A percentile compares a stretch with the other conserved stretches of the same genome.
These are phyloP conservation scores for Amphiprion ocellaris DNA, from an alignment of 2,113 vertebrate species.

Conservation along the genomic window DNA sequence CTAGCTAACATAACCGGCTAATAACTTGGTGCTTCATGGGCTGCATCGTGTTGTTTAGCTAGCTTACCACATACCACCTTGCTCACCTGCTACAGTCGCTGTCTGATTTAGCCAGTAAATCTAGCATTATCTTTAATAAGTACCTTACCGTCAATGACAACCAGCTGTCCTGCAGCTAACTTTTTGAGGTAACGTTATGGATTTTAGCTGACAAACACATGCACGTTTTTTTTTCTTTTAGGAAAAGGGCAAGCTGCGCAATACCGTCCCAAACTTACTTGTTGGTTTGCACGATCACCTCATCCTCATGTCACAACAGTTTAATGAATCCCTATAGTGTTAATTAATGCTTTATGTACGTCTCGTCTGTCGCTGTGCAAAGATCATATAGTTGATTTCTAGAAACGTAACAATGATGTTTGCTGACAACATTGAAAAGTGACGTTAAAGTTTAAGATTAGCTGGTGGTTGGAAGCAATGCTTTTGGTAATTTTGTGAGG, in stretches of 20 bases:
- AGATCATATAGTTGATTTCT: fast-evolving
- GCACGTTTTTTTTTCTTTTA: neutral
- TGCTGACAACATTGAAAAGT: neutral
- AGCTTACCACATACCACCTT: slow-evolving; percentile 18
- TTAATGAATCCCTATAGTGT: neutral
- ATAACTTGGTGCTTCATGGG: slow-evolving; percentile 40
- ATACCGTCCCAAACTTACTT: slow-evolving; percentile 10
- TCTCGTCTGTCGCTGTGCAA: neutral
- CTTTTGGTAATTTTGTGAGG: neutral
- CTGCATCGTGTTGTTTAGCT: slow-evolving; percentile 68
- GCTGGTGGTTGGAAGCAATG: neutral
- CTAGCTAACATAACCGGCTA: slow-evolving; percentile 50
- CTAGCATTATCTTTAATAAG: neutral
- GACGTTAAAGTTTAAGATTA: neutral
- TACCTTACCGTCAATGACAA: neutral
- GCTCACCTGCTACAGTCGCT: neutral
- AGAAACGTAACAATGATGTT: neutral
- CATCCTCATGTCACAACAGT: neutral
- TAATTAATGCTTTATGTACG: neutral
- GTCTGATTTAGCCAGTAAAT: neutral
- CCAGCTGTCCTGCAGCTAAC: neutral
- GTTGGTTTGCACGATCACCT: neutral
- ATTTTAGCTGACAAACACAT: neutral
- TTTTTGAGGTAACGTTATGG: neutral
- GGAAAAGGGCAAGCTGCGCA: slow-evolving; percentile 20